Conservation (phyloP, 2,888 invertebrate genomes). For the Heterodera filipjevi region DNA sequence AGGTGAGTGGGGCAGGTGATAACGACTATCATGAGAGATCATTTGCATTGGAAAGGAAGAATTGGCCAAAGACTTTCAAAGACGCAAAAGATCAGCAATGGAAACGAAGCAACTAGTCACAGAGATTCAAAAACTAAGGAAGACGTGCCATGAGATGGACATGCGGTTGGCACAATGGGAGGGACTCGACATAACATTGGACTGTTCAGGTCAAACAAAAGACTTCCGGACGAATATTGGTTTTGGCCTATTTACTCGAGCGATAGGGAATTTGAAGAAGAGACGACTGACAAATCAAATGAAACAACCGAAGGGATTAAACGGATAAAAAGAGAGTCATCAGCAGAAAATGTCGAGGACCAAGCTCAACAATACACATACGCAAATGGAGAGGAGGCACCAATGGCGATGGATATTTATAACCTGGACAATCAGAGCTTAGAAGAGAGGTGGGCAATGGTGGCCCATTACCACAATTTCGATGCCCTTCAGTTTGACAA, state of each 20-base stretch:
- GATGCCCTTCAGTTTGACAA: conserved; percentile 43
- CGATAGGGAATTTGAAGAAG: conserved; percentile 30
- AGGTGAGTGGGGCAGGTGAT: conserved; percentile 22
- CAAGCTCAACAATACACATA: conserved; percentile 43
- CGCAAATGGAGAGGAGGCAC: conserved; percentile 51
- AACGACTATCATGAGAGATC: not conserved
- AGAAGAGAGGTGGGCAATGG: conserved; percentile 38
- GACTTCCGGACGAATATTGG: conserved; percentile 40
- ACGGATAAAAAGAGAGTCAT: not conserved
- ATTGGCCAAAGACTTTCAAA: conserved; percentile 54
- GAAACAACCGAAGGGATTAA: not conserved
- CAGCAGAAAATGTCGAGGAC: not conserved
- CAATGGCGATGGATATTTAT: conserved; percentile 42
- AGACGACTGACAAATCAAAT: conserved; percentile 5
- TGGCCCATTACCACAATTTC: not conserved
- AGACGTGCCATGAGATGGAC: conserved; percentile 59
- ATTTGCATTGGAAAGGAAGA: conserved; percentile 43
- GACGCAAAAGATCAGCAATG: conserved; percentile 46
- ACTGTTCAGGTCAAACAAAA: conserved; percentile 42
- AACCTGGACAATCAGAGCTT: conserved; percentile 44
- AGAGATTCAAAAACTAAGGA: conserved; percentile 55
- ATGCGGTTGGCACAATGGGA: conserved; percentile 37
- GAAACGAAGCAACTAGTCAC: conserved; percentile 45
- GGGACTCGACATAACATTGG: conserved; percentile 27
- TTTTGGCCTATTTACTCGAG: conserved; percentile 46